phyloP scores from a whole-genome alignment of 2,797 vertebrate genomes.

The Crocodylus rhombifer region DNA sequence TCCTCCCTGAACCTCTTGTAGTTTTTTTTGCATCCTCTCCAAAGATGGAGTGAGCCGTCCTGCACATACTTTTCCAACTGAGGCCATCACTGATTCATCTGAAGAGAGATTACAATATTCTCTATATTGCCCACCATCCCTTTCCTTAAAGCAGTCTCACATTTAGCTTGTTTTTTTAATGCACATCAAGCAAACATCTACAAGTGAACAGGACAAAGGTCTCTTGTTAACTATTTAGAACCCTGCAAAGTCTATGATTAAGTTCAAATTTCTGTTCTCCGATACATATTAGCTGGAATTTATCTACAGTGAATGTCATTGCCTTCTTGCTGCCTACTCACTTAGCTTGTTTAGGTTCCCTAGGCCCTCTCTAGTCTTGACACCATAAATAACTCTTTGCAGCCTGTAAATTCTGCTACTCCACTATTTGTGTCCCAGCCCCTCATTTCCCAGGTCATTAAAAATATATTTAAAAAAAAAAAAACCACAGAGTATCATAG shows the following conservation, averaged over 20 bases:
- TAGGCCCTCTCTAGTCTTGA: neutral
- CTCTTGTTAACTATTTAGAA: neutral
- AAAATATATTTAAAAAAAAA: neutral
- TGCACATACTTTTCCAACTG: neutral
- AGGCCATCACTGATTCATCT: neutral
- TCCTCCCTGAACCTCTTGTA: neutral
- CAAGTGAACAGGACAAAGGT: neutral
- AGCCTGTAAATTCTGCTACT: neutral
- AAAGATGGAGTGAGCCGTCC: neutral
- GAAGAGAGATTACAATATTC: neutral
- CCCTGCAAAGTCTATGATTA: rapidly evolving
- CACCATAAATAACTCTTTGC: neutral
- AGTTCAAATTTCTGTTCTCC: neutral
- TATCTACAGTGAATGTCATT: neutral
- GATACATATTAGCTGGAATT: rapidly evolving
- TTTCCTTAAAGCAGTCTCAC: neutral
- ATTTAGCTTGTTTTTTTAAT: neutral
- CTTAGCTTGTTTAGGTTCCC: neutral
- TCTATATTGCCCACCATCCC: neutral
- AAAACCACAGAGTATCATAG: too few species aligned
- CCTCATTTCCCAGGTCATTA: too few species aligned
- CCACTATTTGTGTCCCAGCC: neutral
- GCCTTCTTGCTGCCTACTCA: neutral
- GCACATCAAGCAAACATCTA: neutral
- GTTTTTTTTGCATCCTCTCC: neutral